A percentile compares a stretch with the other conserved stretches of the same genome.
phyloP scores from a whole-genome alignment of 2,888 invertebrate genomes.

The Rhorus exstirpatorius region DNA sequence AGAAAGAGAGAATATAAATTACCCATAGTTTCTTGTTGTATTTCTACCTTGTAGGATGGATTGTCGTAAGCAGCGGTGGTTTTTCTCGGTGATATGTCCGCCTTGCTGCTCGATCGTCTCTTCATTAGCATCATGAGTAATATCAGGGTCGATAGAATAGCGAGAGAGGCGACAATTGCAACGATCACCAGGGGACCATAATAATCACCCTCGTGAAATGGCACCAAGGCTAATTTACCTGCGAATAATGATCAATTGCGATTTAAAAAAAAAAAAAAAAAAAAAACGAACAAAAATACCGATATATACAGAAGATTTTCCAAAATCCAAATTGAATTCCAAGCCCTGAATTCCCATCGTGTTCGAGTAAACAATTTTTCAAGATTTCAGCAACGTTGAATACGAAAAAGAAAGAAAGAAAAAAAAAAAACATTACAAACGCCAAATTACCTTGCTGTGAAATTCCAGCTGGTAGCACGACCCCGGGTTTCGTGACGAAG shows the following conservation, averaged over 20 bases:
- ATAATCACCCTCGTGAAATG: slow-evolving; percentile 91
- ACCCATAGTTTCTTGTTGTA: slow-evolving; percentile 97
- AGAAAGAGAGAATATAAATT: slow-evolving; percentile 82
- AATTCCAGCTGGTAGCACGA: slow-evolving; percentile 86
- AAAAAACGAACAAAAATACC: too few relatives aligned
- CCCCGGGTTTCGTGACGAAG: slow-evolving; percentile 93
- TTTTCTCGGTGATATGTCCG: slow-evolving; percentile 94
- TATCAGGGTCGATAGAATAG: slow-evolving; percentile 93
- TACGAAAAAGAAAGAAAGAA: too few relatives aligned
- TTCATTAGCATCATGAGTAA: slow-evolving; percentile 93
- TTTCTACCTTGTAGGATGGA: slow-evolving; percentile 97
- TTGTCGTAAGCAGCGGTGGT: slow-evolving; percentile 96
- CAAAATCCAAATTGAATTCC: too few relatives aligned
- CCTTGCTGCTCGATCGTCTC: slow-evolving; percentile 89
- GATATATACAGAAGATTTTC: too few relatives aligned
- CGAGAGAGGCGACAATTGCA: slow-evolving; percentile 94
- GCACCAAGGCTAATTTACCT: slow-evolving; percentile 88
- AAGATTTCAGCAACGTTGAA: too few relatives aligned
- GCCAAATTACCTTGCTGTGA: slow-evolving; percentile 86
- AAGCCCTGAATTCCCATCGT: too few relatives aligned
- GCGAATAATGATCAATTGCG: slow-evolving; percentile 62
- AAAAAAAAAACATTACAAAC: too few relatives aligned
- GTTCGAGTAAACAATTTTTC: too few relatives aligned
- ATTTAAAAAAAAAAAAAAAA: too few relatives aligned
- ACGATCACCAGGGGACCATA: slow-evolving; percentile 96